Evolutionary conservation across 2,888 invertebrate species (phyloP).

Genomic region (Pelosia muscerda): DNA sequence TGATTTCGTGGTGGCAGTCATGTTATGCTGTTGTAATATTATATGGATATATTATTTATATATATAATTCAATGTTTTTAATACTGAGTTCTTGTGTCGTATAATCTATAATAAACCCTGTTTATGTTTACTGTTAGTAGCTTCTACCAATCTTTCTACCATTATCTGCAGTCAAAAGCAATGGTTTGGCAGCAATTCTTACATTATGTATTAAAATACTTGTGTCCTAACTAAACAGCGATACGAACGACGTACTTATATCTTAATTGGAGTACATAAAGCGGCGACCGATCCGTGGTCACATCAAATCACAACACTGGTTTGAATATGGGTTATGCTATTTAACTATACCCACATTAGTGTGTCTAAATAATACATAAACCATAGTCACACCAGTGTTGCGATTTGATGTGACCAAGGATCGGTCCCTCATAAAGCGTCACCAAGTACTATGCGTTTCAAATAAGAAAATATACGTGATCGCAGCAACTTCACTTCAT

Average conservation of each 20-base stretch:
- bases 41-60: slow-evolving; percentile 51
- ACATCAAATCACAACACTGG: too few species aligned
- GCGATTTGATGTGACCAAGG: too few species aligned
- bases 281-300: too few species aligned
- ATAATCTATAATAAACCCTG: slow-evolving; percentile 48
- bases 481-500: too few species aligned
- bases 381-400: too few species aligned
- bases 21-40: slow-evolving; percentile 65
- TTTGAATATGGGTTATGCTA: too few species aligned
- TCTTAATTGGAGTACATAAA: slow-evolving; percentile 1
- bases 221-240: slow-evolving; percentile 38
- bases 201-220: slow-evolving; percentile 37
- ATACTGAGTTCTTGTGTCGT: slow-evolving; percentile 74
- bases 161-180: slow-evolving; percentile 15
- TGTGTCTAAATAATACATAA: too few species aligned
- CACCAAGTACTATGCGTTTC: too few species aligned
- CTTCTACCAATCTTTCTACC: slow-evolving; percentile 35
- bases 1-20: slow-evolving; percentile 78
- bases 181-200: slow-evolving; percentile 32
- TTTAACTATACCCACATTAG: too few species aligned
- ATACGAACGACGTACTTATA: slow-evolving; percentile 17
- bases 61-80: slow-evolving; percentile 72
- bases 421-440: too few species aligned
- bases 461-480: too few species aligned
- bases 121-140: slow-evolving; percentile 45